These are phyloP conservation scores for Orius laevigatus DNA, from an alignment of 1,140 invertebrate species.

Conservation along the genomic window DNA sequence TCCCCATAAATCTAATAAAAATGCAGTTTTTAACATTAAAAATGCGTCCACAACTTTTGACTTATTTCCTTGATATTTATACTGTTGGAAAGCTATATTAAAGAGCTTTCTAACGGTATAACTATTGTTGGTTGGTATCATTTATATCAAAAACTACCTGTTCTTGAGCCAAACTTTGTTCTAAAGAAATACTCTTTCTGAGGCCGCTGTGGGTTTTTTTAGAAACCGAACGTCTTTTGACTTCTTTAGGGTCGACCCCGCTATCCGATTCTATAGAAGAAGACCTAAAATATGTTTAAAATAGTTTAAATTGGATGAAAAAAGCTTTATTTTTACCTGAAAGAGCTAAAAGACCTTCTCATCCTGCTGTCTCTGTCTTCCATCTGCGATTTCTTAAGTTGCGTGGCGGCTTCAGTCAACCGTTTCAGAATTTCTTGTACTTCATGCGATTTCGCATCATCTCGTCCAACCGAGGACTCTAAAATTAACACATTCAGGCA, in stretches of 20 bases:
- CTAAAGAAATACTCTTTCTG: conserved; percentile 55
- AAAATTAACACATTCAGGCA: conserved; percentile 1
- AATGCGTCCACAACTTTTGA: too few relatives aligned
- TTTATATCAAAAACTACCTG: conserved; percentile 21
- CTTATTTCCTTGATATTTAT: too few relatives aligned
- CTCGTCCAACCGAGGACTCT: conserved; percentile 22
- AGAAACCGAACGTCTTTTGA: conserved; percentile 16
- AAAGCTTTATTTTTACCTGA: conserved; percentile 9
- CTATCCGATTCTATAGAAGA: conserved; percentile 22
- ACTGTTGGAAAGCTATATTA: too few relatives aligned
- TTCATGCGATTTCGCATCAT: conserved; percentile 24
- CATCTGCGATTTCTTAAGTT: conserved; percentile 28
- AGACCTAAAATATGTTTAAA: conserved; percentile 19
- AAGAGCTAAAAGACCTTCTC: conserved; percentile 8
- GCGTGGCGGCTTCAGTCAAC: conserved; percentile 34
- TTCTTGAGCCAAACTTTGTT: conserved; percentile 44
- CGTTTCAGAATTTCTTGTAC: conserved; percentile 27
- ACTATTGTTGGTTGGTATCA: too few relatives aligned
- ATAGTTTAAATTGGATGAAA: neutral
- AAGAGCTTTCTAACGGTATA: too few relatives aligned
- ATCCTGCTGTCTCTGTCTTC: conserved; percentile 25
- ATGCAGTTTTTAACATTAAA: too few relatives aligned
- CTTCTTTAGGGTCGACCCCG: conserved; percentile 14
- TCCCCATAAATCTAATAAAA: conserved; percentile 51
- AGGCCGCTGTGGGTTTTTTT: conserved; percentile 39